Conservation (phyloP, 2,888 invertebrate species). For the Latrodectus hesperus region DNA sequence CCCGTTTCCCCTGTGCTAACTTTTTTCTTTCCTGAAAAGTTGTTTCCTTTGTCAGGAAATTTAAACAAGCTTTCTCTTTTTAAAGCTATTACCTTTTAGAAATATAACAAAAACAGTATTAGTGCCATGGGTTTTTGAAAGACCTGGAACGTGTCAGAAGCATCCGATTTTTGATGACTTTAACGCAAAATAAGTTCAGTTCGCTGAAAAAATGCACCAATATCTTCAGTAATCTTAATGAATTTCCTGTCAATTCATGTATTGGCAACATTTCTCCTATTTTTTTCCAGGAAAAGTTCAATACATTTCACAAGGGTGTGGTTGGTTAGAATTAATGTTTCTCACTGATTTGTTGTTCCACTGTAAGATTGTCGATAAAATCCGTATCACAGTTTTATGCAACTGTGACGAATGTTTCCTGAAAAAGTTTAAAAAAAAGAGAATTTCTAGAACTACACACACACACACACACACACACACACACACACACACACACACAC, state of each 20-base stretch:
- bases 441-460: no score
- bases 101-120: background rate
- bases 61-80: constrained; percentile 31
- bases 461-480: no score
- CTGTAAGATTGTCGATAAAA: background rate
- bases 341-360: constrained; percentile 48
- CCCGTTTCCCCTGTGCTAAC: background rate
- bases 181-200: background rate
- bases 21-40: constrained; percentile 22
- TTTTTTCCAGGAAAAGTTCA: constrained; percentile 37
- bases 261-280: constrained; percentile 19
- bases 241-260: constrained; percentile 65
- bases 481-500: no score
- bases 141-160: background rate
- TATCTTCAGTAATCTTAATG: constrained; percentile 54
- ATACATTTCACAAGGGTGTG: constrained; percentile 41
- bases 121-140: background rate
- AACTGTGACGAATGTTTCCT: no score
- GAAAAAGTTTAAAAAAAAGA: no score
- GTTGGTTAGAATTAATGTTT: constrained; percentile 8
- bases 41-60: constrained; percentile 40
- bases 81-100: constrained; percentile 23
- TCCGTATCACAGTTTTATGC: no score
- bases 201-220: constrained; percentile 37
- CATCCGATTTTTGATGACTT: constrained; percentile 22